phyloP scores from a whole-genome alignment of 2,888 invertebrate species.

The Poecilus cupreus region DNA sequence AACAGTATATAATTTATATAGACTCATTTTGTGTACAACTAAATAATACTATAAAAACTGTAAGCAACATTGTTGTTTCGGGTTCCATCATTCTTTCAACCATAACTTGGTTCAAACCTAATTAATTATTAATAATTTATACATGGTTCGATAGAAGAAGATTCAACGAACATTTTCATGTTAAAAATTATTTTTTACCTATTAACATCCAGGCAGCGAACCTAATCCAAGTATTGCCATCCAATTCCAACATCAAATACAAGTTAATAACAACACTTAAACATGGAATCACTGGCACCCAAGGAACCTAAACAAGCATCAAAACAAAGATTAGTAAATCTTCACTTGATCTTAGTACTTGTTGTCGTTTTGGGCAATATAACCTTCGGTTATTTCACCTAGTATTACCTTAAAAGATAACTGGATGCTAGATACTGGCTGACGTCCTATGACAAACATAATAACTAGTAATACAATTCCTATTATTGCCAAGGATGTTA shows the following conservation, averaged over 20 bases:
- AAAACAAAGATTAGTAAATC: background rate
- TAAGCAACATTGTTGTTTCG: no score
- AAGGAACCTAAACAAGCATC: slow-evolving; percentile 79
- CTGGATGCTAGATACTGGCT: slow-evolving; percentile 78
- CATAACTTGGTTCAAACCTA: no score
- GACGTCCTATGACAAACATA: slow-evolving; percentile 79
- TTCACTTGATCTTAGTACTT: no score
- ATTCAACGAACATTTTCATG: no score
- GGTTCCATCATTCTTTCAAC: no score
- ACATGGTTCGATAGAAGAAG: no score
- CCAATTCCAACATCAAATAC: slow-evolving; percentile 93
- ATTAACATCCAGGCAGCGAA: slow-evolving; percentile 89
- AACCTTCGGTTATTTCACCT: no score
- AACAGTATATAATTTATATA: no score
- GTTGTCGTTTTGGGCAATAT: no score
- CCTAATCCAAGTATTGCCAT: slow-evolving; percentile 90
- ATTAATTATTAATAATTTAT: no score
- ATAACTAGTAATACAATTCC: slow-evolving; percentile 75
- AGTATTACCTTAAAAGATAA: slow-evolving; percentile 85
- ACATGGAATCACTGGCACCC: slow-evolving; percentile 89
- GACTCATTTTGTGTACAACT: no score
- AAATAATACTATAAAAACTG: no score
- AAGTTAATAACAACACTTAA: slow-evolving; percentile 90
- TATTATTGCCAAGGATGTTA: slow-evolving; percentile 70
- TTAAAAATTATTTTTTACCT: slow-evolving; percentile 74